phyloP scores from a whole-genome alignment of 2,797 vertebrate genomes.

The Tiaroga cobitis region DNA sequence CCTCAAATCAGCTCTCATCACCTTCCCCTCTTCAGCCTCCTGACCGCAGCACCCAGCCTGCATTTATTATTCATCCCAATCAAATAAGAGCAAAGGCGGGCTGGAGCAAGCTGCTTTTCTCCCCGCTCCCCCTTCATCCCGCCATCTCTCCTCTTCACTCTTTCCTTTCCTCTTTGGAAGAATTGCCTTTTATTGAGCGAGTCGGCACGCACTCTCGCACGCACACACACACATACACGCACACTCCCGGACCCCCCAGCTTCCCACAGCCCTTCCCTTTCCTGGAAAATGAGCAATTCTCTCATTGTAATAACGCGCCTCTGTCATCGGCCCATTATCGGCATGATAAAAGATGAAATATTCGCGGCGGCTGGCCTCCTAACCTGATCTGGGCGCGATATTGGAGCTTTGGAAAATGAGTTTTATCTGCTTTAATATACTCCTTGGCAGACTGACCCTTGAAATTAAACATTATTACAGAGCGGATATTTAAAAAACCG shows the following conservation, averaged over 20 bases:
- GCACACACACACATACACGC: slow-evolving; percentile 61
- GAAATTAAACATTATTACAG: slow-evolving; percentile 99
- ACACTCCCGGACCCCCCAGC: slow-evolving; percentile 78
- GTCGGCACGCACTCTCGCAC: slow-evolving; percentile 76
- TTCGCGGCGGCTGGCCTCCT: slow-evolving; percentile 99
- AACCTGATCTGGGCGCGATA: slow-evolving; percentile 99
- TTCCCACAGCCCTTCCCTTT: slow-evolving; percentile 84
- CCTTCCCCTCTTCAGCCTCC: slow-evolving; percentile 65
- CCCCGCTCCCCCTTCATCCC: slow-evolving; percentile 64
- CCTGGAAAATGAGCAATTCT: slow-evolving; percentile 98
- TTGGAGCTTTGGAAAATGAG: slow-evolving; percentile 99
- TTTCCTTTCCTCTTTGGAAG: slow-evolving; percentile 76
- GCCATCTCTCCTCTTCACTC: slow-evolving; percentile 50
- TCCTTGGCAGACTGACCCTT: slow-evolving; percentile 99
- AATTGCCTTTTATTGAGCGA: slow-evolving; percentile 98
- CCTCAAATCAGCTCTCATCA: slow-evolving; percentile 77
- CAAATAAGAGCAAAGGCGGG: slow-evolving; percentile 90
- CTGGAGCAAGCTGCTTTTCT: slow-evolving; percentile 90
- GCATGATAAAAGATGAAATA: slow-evolving; percentile 99
- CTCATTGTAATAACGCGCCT: slow-evolving; percentile 99
- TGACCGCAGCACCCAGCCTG: slow-evolving; percentile 60
- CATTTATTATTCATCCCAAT: slow-evolving; percentile 99
- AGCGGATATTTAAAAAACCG: slow-evolving; percentile 99
- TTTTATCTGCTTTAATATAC: slow-evolving; percentile 99
- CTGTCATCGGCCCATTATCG: slow-evolving; percentile 99